Conservation (phyloP, 2,113 vertebrate genomes). For the Sciurus niger region DNA sequence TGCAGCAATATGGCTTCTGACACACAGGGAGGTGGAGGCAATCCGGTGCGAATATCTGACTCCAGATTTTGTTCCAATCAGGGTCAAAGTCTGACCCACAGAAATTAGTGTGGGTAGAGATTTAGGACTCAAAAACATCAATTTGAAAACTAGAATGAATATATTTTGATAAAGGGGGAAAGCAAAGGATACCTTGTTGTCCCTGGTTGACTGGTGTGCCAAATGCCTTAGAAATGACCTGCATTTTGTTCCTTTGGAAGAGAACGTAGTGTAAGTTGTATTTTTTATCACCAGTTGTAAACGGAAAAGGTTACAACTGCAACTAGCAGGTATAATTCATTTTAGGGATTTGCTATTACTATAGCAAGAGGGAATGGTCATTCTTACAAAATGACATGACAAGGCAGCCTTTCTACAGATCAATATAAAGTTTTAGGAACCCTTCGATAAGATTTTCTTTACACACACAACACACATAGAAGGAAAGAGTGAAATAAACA, state of each 20-base stretch:
- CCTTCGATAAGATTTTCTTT: background rate
- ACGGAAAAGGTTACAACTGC: slow-evolving; percentile 68
- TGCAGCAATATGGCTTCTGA: slow-evolving; percentile 97
- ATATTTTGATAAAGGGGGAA: slow-evolving; percentile 88
- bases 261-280: slow-evolving; percentile 59
- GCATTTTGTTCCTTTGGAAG: slow-evolving; percentile 77
- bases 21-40: slow-evolving; percentile 93
- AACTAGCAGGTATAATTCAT: background rate
- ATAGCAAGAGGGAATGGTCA: background rate
- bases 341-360: slow-evolving; percentile 16
- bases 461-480: background rate
- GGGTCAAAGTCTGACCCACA: slow-evolving; percentile 94
- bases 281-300: slow-evolving; percentile 75
- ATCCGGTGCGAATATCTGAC: slow-evolving; percentile 94
- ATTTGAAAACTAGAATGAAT: slow-evolving; percentile 96
- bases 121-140: slow-evolving; percentile 95
- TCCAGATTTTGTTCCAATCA: slow-evolving; percentile 93
- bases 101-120: slow-evolving; percentile 96
- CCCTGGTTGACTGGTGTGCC: slow-evolving; percentile 78
- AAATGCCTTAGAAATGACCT: slow-evolving; percentile 79
- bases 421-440: background rate
- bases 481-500: background rate
- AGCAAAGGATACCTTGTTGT: slow-evolving; percentile 81
- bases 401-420: background rate
- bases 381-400: slow-evolving; percentile 34